Conservation (phyloP, 2,888 invertebrate species). For the Acleris cristana region DNA sequence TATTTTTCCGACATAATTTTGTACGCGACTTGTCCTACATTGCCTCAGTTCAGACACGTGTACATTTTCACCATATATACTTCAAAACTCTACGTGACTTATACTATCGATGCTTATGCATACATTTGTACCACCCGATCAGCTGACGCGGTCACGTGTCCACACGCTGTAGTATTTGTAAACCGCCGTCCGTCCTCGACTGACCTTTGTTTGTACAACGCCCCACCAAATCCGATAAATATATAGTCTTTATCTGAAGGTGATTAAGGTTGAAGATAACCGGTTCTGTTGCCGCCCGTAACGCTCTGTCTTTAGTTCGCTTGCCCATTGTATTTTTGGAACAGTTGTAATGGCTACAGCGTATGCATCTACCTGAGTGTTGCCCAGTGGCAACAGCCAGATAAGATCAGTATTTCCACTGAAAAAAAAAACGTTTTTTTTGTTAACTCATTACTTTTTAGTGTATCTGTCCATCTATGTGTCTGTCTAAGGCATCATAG, state of each 20-base stretch:
- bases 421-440: too few relatives aligned
- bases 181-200: slow-evolving; percentile 25
- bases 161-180: slow-evolving; percentile 30
- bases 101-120: too few relatives aligned
- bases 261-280: not conserved
- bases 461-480: too few relatives aligned
- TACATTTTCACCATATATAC: too few relatives aligned
- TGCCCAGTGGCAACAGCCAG: not conserved
- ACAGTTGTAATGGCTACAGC: slow-evolving; percentile 13
- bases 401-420: too few relatives aligned
- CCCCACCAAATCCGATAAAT: not conserved
- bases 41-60: too few relatives aligned
- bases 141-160: slow-evolving; percentile 33
- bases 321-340: slow-evolving; percentile 29
- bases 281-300: slow-evolving; percentile 16
- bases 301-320: slow-evolving; percentile 29
- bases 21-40: too few relatives aligned
- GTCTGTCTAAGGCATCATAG: too few relatives aligned
- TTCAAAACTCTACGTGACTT: too few relatives aligned
- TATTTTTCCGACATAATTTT: too few relatives aligned
- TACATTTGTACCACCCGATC: slow-evolving; percentile 2
- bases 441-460: not conserved
- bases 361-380: not conserved
- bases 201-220: slow-evolving; percentile 36
- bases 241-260: slow-evolving; percentile 1